phyloP scores from a whole-genome alignment of 2,113 vertebrate genomes.

The Gila orcuttii region DNA sequence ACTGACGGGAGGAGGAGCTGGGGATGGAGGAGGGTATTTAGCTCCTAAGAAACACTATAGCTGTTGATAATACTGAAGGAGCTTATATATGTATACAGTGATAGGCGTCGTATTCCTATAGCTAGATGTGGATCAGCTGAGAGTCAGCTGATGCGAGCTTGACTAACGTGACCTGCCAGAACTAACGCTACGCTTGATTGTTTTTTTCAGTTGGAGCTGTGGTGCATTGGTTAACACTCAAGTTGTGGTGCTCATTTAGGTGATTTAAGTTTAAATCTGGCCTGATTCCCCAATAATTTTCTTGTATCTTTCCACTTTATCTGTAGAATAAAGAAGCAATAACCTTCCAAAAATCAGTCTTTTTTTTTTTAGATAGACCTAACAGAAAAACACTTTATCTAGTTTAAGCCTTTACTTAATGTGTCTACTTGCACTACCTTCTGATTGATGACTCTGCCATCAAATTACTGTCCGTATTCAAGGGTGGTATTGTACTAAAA shows the following conservation, averaged over 20 bases:
- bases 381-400: background rate
- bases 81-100: too few relatives aligned
- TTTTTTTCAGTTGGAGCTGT: background rate
- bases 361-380: background rate
- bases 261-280: background rate
- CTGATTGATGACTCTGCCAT: slow-evolving; percentile 57
- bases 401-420: slow-evolving; percentile 26
- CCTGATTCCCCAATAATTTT: background rate
- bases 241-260: background rate
- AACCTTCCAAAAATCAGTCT: background rate
- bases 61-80: too few relatives aligned
- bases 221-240: background rate
- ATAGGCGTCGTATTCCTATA: too few relatives aligned
- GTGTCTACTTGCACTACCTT: background rate
- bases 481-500: slow-evolving; percentile 40
- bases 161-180: too few relatives aligned
- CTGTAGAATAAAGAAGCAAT: background rate
- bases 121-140: too few relatives aligned
- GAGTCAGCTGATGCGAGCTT: too few relatives aligned
- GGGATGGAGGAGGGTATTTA: too few relatives aligned
- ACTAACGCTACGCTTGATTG: too few relatives aligned
- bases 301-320: background rate
- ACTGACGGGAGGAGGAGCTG: too few relatives aligned
- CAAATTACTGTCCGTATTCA: slow-evolving; percentile 52
- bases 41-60: too few relatives aligned